Evolutionary conservation across 2,888 invertebrate genomes (phyloP), one percentile per base, ranked within the genome.

Genomic region (Loripinus fragilis): DNA sequence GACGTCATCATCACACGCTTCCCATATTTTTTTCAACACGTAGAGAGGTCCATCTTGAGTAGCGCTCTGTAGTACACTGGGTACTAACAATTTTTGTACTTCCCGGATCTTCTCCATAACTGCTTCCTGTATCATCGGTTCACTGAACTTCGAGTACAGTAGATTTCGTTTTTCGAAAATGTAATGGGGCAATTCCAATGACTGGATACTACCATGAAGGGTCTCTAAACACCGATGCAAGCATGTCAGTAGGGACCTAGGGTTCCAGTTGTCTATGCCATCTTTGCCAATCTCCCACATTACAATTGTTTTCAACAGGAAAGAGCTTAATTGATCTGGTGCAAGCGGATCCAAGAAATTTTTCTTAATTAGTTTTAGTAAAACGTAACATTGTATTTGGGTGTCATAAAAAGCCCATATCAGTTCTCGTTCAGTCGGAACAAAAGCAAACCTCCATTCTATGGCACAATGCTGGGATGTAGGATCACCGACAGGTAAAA

Each of bases 381-480:
- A 25, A 28, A 23, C 48, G 28, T 68, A 68, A 30, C 68, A 68
- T 28, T 68, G 42, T 0, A 45, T 2, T 12, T 68, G 68, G 1
- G 68, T 42, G 45, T 48, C 48, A 30, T 42, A 30, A 23, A 68
- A 45, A 8, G 25, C n/a, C 45, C 42, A 68, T 68, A 68, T 12
- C 15, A 68, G 20, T 15, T 23, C 42, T 20, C 68, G 23, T 28
- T 68, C 68, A 35, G 17, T n/a, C 23, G n/a, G 12, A 25, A 45
- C 23, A 30, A 68, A 68, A 28, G 68, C 68, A 25, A 45, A 25
- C 28, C 68, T n/a, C 68, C 42, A 68, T 25, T 68, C 28, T 28
- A 68, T 2, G 12, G 30, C 25, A 0, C 8, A 35, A 15, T 68
- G 20, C 1, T 42, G 23, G 8, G 42, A 45, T 2, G n/a, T 30